Evolutionary conservation across 2,113 vertebrate genomes (phyloP).

Genomic region (Myxocyprinus asiaticus): DNA sequence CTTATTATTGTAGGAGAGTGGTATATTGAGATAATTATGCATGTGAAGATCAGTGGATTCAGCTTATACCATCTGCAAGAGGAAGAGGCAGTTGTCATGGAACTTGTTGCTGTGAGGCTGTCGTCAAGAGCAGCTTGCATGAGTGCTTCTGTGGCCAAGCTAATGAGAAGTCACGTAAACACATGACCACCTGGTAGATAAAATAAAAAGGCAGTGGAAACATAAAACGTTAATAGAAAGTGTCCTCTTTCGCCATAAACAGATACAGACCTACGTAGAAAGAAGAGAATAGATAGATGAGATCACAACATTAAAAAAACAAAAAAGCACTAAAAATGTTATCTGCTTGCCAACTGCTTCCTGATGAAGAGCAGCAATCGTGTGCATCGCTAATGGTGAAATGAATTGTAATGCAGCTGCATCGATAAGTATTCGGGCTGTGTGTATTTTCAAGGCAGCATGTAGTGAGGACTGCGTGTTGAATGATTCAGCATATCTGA

Average conservation of each 20-base stretch:
- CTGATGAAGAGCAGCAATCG: neutral
- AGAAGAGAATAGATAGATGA: neutral
- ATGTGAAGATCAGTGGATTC: slow-evolving; percentile 2
- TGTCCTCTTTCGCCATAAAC: neutral
- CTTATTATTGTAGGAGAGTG: neutral
- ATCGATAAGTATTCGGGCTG: too few relatives aligned
- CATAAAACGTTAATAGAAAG: neutral
- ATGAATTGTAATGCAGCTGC: too few relatives aligned
- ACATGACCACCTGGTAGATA: slow-evolving; percentile 27
- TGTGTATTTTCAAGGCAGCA: neutral
- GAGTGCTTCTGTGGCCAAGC: slow-evolving; percentile 7
- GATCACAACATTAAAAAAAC: neutral
- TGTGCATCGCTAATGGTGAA: neutral
- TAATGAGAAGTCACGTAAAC: slow-evolving; percentile 22
- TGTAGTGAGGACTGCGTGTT: neutral
- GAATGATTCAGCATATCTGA: neutral
- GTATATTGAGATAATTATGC: slow-evolving; percentile 1
- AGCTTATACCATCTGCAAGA: slow-evolving; percentile 30
- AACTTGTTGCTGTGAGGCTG: slow-evolving; percentile 33
- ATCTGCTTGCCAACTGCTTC: neutral
- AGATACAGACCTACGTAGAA: neutral
- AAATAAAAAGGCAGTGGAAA: neutral
- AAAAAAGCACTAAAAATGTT: neutral
- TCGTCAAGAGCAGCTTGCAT: slow-evolving; percentile 13
- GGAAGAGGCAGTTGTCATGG: slow-evolving; percentile 48